phyloP scores from a whole-genome alignment of 2,888 invertebrate genomes.

The Watsonalla binaria region DNA sequence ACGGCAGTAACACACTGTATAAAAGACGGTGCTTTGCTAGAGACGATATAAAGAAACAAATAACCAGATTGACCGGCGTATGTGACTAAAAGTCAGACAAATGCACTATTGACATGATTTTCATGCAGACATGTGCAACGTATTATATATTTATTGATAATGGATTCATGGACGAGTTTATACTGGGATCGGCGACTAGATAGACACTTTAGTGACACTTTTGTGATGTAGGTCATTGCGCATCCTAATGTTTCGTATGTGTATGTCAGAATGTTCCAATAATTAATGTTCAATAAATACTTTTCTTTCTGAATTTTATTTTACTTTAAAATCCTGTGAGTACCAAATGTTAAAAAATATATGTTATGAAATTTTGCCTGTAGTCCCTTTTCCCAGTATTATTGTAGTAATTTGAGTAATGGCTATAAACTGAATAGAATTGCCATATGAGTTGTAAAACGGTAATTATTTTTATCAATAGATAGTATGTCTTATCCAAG shows the following conservation, averaged over 20 bases:
- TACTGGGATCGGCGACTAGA: slow-evolving; percentile 23
- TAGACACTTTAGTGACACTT: slow-evolving; percentile 31
- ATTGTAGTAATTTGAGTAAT: no score
- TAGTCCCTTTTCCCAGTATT: no score
- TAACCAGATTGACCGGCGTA: slow-evolving; percentile 6
- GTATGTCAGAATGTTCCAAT: slow-evolving; percentile 41
- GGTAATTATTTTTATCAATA: slow-evolving; percentile 46
- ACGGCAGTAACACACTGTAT: not conserved
- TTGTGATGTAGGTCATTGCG: slow-evolving; percentile 39
- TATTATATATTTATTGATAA: not conserved
- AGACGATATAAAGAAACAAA: not conserved
- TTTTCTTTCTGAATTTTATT: slow-evolving; percentile 31
- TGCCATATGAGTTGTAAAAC: no score
- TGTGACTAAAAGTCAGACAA: slow-evolving; percentile 6
- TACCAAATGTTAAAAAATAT: no score
- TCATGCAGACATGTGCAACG: not conserved
- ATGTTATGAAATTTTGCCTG: no score
- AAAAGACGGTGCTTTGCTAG: not conserved
- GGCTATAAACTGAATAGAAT: no score
- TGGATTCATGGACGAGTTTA: slow-evolving; percentile 13
- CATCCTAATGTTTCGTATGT: slow-evolving; percentile 36
- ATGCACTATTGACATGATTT: slow-evolving; percentile 5
- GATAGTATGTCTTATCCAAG: slow-evolving; percentile 52
- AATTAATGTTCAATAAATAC: slow-evolving; percentile 67
- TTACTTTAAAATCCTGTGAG: slow-evolving; percentile 14